Conservation (phyloP, 2,888 invertebrate genomes). For the Aleiodes testaceus region DNA sequence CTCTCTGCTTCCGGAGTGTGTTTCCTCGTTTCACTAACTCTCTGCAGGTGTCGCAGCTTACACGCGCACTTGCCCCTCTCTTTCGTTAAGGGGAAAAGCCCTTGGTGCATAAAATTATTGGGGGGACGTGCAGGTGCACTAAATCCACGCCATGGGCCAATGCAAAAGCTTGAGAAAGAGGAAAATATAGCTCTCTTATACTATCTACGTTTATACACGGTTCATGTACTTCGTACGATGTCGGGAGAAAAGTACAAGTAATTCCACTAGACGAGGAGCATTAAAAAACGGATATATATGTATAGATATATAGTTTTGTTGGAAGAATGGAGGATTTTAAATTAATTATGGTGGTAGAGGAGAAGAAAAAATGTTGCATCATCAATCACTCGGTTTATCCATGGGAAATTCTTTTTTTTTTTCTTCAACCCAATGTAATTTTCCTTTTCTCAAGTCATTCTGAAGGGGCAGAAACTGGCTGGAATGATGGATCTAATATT, state of each 20-base stretch:
- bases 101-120: conserved; percentile 44
- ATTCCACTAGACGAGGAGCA: background rate
- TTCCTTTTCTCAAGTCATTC: conserved; percentile 12
- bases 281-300: background rate
- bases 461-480: background rate
- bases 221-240: conserved; percentile 9
- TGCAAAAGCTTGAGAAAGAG: background rate
- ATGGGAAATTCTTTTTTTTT: background rate
- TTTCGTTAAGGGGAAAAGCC: conserved; percentile 15
- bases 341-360: conserved; percentile 4
- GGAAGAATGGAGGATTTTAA: background rate
- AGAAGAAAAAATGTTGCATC: background rate
- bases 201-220: conserved; percentile 26
- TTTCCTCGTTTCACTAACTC: conserved; percentile 25
- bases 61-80: conserved; percentile 10
- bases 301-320: background rate
- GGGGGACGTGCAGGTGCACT: conserved; percentile 37
- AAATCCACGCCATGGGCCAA: conserved; percentile 35
- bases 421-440: background rate
- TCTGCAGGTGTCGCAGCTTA: conserved; percentile 41
- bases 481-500: background rate
- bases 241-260: conserved; percentile 1
- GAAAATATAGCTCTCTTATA: background rate
- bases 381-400: conserved; percentile 16
- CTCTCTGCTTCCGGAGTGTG: background rate